A percentile compares a stretch with the other conserved stretches of the same genome.
These are phyloP conservation scores for Bambusicola thoracicus DNA, from an alignment of 2,113 vertebrate genomes.

Conservation along the genomic window DNA sequence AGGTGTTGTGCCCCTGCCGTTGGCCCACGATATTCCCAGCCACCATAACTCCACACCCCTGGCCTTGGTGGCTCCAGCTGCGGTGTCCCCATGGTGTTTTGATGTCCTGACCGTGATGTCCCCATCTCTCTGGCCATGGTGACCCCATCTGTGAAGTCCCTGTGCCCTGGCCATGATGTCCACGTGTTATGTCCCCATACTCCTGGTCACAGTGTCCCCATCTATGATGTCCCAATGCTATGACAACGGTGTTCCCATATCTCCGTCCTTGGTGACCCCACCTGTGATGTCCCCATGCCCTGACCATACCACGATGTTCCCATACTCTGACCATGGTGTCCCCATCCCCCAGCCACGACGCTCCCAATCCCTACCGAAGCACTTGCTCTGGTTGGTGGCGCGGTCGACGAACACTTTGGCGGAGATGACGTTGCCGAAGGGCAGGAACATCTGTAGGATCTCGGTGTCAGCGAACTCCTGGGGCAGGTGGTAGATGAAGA, in stretches of 20 bases:
- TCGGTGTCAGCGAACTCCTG: slow-evolving; percentile 98
- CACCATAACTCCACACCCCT: too few species aligned
- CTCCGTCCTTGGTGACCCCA: background rate
- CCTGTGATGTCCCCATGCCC: background rate
- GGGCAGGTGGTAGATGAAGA: slow-evolving; percentile 99
- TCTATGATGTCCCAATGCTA: too few species aligned
- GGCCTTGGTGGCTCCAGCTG: too few species aligned
- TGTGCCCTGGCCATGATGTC: too few species aligned
- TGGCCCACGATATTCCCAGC: too few species aligned
- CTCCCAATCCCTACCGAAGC: slow-evolving; percentile 85
- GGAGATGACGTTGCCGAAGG: slow-evolving; percentile 97
- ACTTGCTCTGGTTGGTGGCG: slow-evolving; percentile 98
- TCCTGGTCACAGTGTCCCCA: background rate
- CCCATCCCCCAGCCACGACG: background rate
- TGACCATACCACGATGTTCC: background rate
- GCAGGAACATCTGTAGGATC: slow-evolving; percentile 98
- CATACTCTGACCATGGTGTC: background rate
- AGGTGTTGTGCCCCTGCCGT: too few species aligned
- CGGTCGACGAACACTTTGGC: slow-evolving; percentile 98
- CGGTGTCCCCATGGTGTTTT: background rate
- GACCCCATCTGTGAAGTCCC: background rate
- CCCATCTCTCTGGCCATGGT: too few species aligned
- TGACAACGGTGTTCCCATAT: background rate
- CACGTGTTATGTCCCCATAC: background rate
- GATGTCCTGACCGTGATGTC: background rate